These are phyloP conservation scores for Laothoe populi DNA, from an alignment of 2,888 invertebrate species.

Conservation along the genomic window DNA sequence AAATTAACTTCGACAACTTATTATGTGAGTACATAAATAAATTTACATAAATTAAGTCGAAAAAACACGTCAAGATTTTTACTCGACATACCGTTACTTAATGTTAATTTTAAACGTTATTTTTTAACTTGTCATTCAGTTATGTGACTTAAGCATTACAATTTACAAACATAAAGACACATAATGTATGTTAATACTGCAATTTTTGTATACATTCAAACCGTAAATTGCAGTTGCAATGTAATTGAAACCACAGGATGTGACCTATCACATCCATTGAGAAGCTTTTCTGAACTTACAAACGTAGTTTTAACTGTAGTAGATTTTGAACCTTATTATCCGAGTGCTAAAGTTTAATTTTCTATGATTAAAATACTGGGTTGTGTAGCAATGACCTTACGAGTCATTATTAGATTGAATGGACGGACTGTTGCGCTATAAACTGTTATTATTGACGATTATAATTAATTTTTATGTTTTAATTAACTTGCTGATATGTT, in stretches of 20 bases:
- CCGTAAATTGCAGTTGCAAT: conserved; percentile 65
- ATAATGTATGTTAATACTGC: conserved; percentile 31
- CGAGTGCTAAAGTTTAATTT: conserved; percentile 43
- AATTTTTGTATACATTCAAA: conserved; percentile 53
- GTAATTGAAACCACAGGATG: conserved; percentile 81
- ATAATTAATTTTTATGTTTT: conserved; percentile 37
- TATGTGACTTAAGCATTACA: background rate
- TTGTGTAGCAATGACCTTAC: conserved; percentile 61
- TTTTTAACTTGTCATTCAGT: background rate
- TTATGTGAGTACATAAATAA: conserved; percentile 6
- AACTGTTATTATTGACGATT: conserved; percentile 44
- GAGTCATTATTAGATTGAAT: conserved; percentile 57
- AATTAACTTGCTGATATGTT: conserved; percentile 19
- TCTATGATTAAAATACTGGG: conserved; percentile 37
- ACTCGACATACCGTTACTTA: conserved; percentile 6
- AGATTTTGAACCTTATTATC: conserved; percentile 42
- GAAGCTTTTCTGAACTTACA: conserved; percentile 64
- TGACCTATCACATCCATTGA: conserved; percentile 73
- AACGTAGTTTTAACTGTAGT: conserved; percentile 36
- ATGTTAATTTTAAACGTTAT: background rate
- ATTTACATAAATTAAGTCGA: conserved; percentile 4
- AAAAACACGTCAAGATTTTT: conserved; percentile 9
- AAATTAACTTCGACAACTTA: background rate
- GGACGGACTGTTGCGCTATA: conserved; percentile 48
- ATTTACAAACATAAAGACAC: conserved; percentile 24